Conservation (phyloP, 2,888 invertebrate genomes). For the Thera obeliscata region DNA sequence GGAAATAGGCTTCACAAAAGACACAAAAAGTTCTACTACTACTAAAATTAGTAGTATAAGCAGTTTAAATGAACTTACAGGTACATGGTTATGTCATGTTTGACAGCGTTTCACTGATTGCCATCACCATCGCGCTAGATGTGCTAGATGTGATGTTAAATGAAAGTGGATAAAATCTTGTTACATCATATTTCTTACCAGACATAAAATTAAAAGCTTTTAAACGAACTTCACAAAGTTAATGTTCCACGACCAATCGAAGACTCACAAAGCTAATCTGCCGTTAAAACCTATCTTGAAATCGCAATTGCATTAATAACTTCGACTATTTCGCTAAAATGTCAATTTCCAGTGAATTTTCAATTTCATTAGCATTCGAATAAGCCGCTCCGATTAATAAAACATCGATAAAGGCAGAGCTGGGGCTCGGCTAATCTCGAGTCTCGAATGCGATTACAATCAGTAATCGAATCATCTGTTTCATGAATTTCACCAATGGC, state of each 20-base stretch:
- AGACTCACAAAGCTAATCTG: slow-evolving; percentile 14
- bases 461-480: slow-evolving; percentile 35
- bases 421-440: slow-evolving; percentile 36
- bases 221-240: not conserved
- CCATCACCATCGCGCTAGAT: no score
- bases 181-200: no score
- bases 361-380: slow-evolving; percentile 50
- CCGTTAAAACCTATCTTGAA: slow-evolving; percentile 21
- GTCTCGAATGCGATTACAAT: slow-evolving; percentile 35
- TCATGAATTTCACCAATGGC: slow-evolving; percentile 20
- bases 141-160: no score
- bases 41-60: no score
- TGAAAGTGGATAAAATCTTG: no score
- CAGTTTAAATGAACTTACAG: no score
- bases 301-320: slow-evolving; percentile 20
- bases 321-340: slow-evolving; percentile 29
- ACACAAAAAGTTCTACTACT: no score
- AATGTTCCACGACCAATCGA: slow-evolving; percentile 7
- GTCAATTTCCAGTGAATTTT: slow-evolving; percentile 37
- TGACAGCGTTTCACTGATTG: no score
- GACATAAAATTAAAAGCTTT: slow-evolving; percentile 1
- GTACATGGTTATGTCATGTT: no score
- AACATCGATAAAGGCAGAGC: slow-evolving; percentile 46
- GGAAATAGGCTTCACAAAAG: no score
- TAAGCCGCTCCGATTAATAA: slow-evolving; percentile 48